Evolutionary conservation across 2,113 vertebrate genomes (phyloP), one percentile per base, ranked within the genome.

Genomic region (Catharus fuscescens): DNA sequence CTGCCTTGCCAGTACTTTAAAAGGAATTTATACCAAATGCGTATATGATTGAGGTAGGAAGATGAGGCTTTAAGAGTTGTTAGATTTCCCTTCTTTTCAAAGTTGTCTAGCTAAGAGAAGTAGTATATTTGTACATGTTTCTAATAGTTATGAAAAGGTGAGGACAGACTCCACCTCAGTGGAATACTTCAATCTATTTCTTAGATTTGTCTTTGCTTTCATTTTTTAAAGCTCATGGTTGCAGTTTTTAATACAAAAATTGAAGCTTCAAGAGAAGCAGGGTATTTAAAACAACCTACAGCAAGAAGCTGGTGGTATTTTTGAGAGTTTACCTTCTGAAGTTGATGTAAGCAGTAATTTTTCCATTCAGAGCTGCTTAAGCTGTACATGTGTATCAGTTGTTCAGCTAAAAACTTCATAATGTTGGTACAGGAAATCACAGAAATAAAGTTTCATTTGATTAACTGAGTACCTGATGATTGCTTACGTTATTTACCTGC

Each of bases 201-300:
- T 88, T 92, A 96, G 88, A 95, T 96, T 94, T 93, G 64, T 80
- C 82, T 86, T 83, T 80, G 90, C 92, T 97, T 97, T 95, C 90
- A 90, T 96, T 97, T 92, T 95, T 94, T 88, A 96, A 97, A 94
- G 92, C 95, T 93, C 18, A 74, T 16, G 38, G 88, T 44, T 77
- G 32, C 23, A 59, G 47, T 86, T 93, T 97, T 88, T 95, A 80
- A 80, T 80, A 83, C 3, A 29, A 14, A 86, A 83, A 28, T 74
- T 66, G 38, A 96, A 92, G 95, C 94, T 94, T 96, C 90, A 70
- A 60, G 69, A 86, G 94, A 94, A 96, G 96, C 92, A 94, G 8
- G 86, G 40, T 92, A 73, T 88, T 80, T 76, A 70, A 84, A 69
- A 72, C 23, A 88, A 88, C 59, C 9, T 42, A 72, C 74, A 90